Evolutionary conservation across 2,113 vertebrate genomes (phyloP), one percentile per base, ranked within the genome.

Genomic region (Odobenus rosmarus): DNA sequence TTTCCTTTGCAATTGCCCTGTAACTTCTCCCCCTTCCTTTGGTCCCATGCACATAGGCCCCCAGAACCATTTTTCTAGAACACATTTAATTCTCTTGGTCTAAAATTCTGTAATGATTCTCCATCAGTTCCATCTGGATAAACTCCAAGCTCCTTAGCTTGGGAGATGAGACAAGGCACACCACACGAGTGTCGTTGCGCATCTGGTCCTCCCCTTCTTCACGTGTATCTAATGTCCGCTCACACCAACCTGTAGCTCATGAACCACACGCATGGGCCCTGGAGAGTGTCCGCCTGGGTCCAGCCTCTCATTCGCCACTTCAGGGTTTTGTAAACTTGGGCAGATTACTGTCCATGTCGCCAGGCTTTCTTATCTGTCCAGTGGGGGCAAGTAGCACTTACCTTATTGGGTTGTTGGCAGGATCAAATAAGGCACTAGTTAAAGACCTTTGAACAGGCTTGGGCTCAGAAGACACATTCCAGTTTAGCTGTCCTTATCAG

Each of bases 161-260:
- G 62, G 46, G 79, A 72, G 51, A 49, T 1, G 15, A 90, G 85
- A 83, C 9, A 24, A 55, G 1, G 11, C 1, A 1, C 33, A 53
- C 15, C 24, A 14, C 26, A 9, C 3, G 39, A 36, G 26, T 16
- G 9, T 71, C 21, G 81, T 69, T n/a, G 9, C 2, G 36, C 67
- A 53, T n/a, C 74, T 74, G 10, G 42, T 39, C 0, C 4, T 10
- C 1, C 4, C 28, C 28, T 69, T 51, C 31, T 24, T 49, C 18
- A 7, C 1, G 19, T 7, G 13, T 19, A 1, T 19, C 4, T 14
- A 16, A n/a, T 39, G 83, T 36, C 39, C 0, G 5, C 14, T 11
- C 53, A 5, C 1, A 9, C 9, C 36, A 21, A 2, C 16, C 39
- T 11, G 8, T 24, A 26, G 39, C 14, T 82, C 28, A 26, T 39